phyloP scores from a whole-genome alignment of 1,140 invertebrate genomes.

The Brachionus paranguensis region DNA sequence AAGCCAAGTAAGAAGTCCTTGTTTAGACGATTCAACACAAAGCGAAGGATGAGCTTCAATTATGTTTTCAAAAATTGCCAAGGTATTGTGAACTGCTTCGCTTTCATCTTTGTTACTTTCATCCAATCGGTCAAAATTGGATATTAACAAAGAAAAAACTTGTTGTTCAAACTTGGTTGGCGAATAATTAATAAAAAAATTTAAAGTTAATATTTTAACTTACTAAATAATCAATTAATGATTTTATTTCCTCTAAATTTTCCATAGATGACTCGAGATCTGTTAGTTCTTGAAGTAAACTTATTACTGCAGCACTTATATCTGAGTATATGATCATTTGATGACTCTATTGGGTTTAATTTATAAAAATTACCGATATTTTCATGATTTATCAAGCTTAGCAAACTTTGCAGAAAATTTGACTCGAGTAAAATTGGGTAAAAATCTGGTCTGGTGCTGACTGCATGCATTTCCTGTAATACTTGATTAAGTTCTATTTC shows the following conservation, averaged over 20 bases:
- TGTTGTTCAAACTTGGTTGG: constrained; percentile 67
- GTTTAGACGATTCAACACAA: constrained; percentile 69
- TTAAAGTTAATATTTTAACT: constrained; percentile 41
- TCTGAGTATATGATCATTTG: constrained; percentile 43
- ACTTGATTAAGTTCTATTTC: constrained; percentile 88
- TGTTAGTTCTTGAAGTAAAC: constrained; percentile 76
- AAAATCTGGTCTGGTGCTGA: constrained; percentile 89
- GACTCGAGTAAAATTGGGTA: constrained; percentile 85
- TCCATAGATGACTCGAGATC: constrained; percentile 92
- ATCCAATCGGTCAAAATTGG: constrained; percentile 86
- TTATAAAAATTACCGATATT: constrained; percentile 80
- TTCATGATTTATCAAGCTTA: constrained; percentile 88
- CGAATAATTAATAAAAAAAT: constrained; percentile 62
- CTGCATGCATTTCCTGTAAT: constrained; percentile 80
- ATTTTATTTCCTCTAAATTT: constrained; percentile 58
- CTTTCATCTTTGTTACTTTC: constrained; percentile 87
- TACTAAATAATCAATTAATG: constrained; percentile 58
- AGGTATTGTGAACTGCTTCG: constrained; percentile 89
- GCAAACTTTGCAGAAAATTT: constrained; percentile 76
- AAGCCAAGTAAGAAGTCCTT: constrained; percentile 85
- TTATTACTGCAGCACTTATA: constrained; percentile 57
- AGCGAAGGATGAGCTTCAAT: constrained; percentile 77
- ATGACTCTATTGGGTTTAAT: background rate
- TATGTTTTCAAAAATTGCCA: constrained; percentile 62
- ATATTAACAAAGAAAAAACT: constrained; percentile 79